Evolutionary conservation across 2,113 vertebrate genomes (phyloP).

Genomic region (Pseudorectes ferrugineus): DNA sequence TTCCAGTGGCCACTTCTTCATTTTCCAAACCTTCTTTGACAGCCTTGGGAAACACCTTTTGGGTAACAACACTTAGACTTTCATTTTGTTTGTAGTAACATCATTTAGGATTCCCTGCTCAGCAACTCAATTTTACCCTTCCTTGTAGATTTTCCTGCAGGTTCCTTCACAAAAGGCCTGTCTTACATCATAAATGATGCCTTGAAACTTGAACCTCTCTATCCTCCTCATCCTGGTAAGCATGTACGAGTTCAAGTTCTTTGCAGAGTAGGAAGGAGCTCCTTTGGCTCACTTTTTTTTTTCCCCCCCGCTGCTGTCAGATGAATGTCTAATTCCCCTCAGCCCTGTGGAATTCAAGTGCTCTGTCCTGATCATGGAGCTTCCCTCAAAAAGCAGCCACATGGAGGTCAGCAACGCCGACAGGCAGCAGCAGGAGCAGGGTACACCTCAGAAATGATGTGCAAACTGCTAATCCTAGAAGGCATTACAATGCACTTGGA

Average conservation of each 20-base stretch:
- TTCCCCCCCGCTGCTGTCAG: not conserved
- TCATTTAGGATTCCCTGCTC: not conserved
- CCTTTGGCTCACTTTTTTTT: not conserved
- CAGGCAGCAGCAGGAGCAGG: not conserved
- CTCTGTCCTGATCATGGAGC: not conserved
- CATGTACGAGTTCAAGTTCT: not conserved
- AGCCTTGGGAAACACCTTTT: not conserved
- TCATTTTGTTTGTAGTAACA: not conserved
- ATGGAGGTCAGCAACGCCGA: fast-evolving
- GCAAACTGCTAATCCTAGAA: not conserved
- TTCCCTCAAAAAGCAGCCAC: not conserved
- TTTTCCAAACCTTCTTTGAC: not conserved
- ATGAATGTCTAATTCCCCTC: not conserved
- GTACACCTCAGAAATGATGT: not conserved
- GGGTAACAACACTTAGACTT: not conserved
- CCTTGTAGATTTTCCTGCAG: not conserved
- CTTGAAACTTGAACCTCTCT: not conserved
- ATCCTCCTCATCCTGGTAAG: not conserved
- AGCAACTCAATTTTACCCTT: not conserved
- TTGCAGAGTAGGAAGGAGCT: not conserved
- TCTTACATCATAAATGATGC: not conserved
- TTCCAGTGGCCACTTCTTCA: not conserved
- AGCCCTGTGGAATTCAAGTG: not conserved
- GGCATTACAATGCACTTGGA: not conserved
- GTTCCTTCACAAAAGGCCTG: not conserved